These are phyloP conservation scores for Lerema accius DNA, from an alignment of 1,140 invertebrate genomes.

Conservation along the genomic window DNA sequence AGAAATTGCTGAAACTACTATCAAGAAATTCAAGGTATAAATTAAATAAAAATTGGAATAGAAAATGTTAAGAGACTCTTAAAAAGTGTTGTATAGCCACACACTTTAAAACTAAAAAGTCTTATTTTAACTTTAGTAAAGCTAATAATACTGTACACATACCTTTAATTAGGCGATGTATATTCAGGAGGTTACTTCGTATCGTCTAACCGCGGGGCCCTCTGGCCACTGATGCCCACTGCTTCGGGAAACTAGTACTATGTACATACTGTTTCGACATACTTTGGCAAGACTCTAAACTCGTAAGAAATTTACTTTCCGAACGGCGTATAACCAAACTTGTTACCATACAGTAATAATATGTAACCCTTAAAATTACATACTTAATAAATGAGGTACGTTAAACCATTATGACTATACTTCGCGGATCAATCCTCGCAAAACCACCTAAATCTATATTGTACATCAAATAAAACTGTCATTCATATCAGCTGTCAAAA, in stretches of 20 bases:
- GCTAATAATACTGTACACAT: constrained; percentile 82
- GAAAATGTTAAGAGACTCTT: neutral
- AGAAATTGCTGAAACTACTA: neutral
- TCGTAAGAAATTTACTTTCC: constrained; percentile 12
- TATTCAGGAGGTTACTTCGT: constrained; percentile 36
- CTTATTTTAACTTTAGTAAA: constrained; percentile 72
- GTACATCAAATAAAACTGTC: constrained; percentile 52
- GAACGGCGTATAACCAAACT: constrained; percentile 13
- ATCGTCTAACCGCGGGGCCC: constrained; percentile 22
- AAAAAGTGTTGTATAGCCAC: constrained; percentile 1
- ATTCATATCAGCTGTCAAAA: constrained; percentile 47
- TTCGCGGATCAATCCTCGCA: constrained; percentile 53
- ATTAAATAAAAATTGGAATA: neutral
- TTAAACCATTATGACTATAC: constrained; percentile 78
- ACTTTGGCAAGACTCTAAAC: constrained; percentile 50
- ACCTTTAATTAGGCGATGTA: constrained; percentile 65
- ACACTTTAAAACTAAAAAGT: constrained; percentile 48
- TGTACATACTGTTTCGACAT: constrained; percentile 41
- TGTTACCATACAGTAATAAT: constrained; percentile 57
- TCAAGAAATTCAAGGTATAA: neutral
- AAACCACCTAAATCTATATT: constrained; percentile 63
- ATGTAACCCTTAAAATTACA: constrained; percentile 64
- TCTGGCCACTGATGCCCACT: neutral
- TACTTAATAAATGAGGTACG: constrained; percentile 78
- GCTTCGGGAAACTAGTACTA: constrained; percentile 50